Evolutionary conservation across 1,140 invertebrate species (phyloP).

Genomic region (Brachionus paranguensis): DNA sequence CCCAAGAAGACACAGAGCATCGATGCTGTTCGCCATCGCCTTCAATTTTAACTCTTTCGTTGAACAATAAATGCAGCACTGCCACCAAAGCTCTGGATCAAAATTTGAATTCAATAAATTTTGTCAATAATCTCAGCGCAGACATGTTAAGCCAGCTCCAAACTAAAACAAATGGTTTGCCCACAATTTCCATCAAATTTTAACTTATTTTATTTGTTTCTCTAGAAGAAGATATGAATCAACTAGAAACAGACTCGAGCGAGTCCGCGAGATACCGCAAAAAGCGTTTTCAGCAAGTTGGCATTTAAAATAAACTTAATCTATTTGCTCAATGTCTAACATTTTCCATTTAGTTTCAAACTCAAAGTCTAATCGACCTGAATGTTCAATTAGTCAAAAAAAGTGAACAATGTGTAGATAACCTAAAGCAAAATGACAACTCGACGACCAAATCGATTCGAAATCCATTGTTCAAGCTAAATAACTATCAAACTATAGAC

Average conservation of each 20-base stretch:
- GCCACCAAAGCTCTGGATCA: not conserved
- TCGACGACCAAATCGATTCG: not conserved
- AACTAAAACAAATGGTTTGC: conserved; percentile 5
- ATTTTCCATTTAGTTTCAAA: conserved; percentile 5
- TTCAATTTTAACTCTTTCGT: conserved; percentile 6
- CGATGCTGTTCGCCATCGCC: conserved; percentile 1
- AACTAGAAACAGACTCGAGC: not conserved
- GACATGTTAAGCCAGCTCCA: conserved; percentile 3
- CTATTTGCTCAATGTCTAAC: not conserved
- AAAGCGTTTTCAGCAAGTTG: conserved; percentile 19
- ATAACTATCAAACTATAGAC: conserved; percentile 18
- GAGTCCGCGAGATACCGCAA: not conserved
- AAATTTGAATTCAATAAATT: conserved; percentile 30
- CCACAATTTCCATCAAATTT: not conserved
- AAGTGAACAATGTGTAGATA: conserved; percentile 15
- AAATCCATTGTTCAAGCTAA: conserved; percentile 14
- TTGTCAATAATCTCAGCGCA: not conserved
- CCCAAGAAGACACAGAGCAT: not conserved
- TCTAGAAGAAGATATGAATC: not conserved
- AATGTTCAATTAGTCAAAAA: conserved; percentile 30
- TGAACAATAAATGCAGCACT: conserved; percentile 26
- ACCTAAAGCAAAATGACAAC: not conserved
- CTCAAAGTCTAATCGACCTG: conserved; percentile 23
- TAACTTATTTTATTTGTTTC: not conserved
- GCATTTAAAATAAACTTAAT: not conserved